Evolutionary conservation across 2,888 invertebrate genomes (phyloP), one percentile per base, ranked within the genome.

Genomic region (Vesta saturnalis): DNA sequence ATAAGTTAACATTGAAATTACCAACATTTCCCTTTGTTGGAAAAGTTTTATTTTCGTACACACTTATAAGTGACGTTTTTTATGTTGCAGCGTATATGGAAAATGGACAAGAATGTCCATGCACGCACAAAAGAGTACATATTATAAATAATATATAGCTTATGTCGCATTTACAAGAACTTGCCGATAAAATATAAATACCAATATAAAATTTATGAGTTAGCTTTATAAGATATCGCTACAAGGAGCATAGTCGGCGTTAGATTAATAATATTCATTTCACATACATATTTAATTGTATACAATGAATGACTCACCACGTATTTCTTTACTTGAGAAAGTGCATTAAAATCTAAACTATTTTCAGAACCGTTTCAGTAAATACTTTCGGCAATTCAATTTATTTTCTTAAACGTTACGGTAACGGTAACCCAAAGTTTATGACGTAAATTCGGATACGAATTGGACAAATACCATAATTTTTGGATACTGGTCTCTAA

Each of bases 121-220:
- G 35, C 60, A 61, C 22, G 21, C 60, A 66, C 66, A 66, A 66
- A 66, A 66, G 66, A 57, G 2, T 35, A 22, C 49, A 39, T 19
- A 18, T 21, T 60, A 46, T 55, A 56, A 16, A 54, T 57, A 66
- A 61, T 57, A 66, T 66, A 61, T 63, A 58, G 47, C 47, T 58
- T 62, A 62, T 67, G 67, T 67, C 67, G 59, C 54, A 67, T 67
- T 67, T 67, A 58, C 62, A 67, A 55, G 60, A 47, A 66, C 47
- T 30, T 58, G 39, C 19, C 69, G 69, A 64, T 69, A 69, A 69
- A 64, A 64, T 64, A 64, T 69, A 64, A 69, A 69, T 64, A 60
- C 58, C 60, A 43, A 69, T 64, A 69, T 58, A 56, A 60, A 64
- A 71, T 71, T 71, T 71, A 71, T 65, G 65, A 47, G 30, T 14